Conservation (phyloP, 2,888 invertebrate species). For the Unio pictorum region DNA sequence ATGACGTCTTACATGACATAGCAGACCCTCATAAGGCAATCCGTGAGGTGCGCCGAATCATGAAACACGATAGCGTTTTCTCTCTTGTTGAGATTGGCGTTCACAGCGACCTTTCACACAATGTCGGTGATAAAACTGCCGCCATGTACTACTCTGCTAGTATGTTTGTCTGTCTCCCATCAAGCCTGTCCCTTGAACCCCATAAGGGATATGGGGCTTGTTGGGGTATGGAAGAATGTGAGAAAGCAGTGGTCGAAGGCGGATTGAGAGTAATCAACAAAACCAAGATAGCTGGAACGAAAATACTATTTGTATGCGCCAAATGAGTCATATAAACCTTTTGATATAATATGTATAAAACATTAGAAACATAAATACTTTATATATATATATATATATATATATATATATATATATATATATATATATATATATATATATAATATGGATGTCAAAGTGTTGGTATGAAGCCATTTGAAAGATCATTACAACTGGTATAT, state of each 20-base stretch:
- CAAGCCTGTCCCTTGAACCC: conserved; percentile 9
- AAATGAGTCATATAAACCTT: neutral
- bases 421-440: too few species aligned
- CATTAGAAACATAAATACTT: too few species aligned
- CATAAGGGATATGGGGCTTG: conserved; percentile 13
- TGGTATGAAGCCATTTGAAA: too few species aligned
- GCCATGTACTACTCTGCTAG: conserved; percentile 5
- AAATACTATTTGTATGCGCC: neutral
- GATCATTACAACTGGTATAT: too few species aligned
- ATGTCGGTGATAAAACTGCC: conserved; percentile 5
- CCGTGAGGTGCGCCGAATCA: conserved; percentile 1
- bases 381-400: too few species aligned
- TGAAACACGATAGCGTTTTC: conserved; percentile 9
- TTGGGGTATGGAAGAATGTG: conserved; percentile 18
- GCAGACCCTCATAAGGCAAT: conserved; percentile 6
- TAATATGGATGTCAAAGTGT: too few species aligned
- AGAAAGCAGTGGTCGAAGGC: neutral
- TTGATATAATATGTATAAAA: neutral
- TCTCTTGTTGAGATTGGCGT: conserved; percentile 4
- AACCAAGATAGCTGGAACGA: neutral
- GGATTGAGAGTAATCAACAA: neutral
- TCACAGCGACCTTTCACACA: conserved; percentile 5
- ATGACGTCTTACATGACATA: conserved; percentile 12
- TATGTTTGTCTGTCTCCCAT: conserved; percentile 19
- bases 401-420: too few species aligned